Conservation (phyloP, 2,888 invertebrate species). For the Pecten maximus region DNA sequence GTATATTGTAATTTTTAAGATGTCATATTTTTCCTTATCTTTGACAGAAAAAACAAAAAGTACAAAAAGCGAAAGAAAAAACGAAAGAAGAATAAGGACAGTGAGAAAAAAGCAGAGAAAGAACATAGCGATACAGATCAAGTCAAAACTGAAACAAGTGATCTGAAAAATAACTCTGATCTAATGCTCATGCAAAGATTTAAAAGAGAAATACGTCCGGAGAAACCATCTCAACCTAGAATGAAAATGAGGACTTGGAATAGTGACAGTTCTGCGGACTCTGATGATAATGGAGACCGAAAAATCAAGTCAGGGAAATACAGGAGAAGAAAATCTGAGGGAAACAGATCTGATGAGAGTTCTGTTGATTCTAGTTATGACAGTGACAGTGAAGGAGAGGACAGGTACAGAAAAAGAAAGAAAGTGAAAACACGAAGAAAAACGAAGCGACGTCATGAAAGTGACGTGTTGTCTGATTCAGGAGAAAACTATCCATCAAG, state of each 20-base stretch:
- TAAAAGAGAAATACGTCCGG: background rate
- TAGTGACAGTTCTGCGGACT: background rate
- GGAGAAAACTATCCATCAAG: background rate
- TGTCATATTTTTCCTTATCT: no score
- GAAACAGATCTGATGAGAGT: background rate
- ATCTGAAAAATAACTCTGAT: background rate
- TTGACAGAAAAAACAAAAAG: background rate
- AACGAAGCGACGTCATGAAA: background rate
- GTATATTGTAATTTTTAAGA: no score
- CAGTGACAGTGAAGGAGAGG: background rate
- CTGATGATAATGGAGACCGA: background rate
- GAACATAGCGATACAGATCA: background rate
- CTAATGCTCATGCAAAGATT: background rate
- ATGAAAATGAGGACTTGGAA: conserved; percentile 22
- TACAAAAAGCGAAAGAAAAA: background rate
- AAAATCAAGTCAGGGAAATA: background rate
- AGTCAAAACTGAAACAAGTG: background rate
- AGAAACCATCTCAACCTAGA: background rate
- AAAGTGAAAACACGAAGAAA: background rate
- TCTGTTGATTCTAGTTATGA: background rate
- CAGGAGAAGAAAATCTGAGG: background rate
- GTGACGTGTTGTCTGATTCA: background rate
- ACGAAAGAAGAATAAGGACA: background rate
- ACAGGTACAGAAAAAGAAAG: background rate
- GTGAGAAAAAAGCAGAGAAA: background rate